phyloP scores from a whole-genome alignment of 2,888 invertebrate genomes.

The Anarsia innoxiella region DNA sequence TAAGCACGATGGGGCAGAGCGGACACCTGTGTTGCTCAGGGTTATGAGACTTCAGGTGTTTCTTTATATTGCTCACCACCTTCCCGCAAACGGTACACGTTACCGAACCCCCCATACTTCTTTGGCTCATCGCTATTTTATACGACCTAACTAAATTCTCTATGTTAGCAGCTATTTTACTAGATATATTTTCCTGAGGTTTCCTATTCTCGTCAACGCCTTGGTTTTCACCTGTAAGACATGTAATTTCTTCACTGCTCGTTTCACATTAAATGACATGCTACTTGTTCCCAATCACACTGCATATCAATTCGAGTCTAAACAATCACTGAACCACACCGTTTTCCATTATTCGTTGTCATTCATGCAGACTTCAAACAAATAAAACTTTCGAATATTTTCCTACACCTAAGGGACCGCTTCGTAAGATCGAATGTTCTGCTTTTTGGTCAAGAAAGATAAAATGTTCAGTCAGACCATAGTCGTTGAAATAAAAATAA shows the following conservation, averaged over 20 bases:
- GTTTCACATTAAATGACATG: conserved; percentile 7
- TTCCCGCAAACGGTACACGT: conserved; percentile 79
- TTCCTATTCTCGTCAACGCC: conserved; percentile 66
- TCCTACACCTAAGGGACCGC: background rate
- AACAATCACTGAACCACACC: too few relatives aligned
- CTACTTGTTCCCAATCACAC: conserved; percentile 17
- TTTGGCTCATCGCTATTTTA: conserved; percentile 44
- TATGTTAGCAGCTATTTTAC: conserved; percentile 49
- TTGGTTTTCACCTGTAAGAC: conserved; percentile 66
- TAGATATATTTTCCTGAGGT: conserved; percentile 36
- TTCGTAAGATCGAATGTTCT: too few relatives aligned
- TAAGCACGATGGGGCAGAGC: conserved; percentile 77
- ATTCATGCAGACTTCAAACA: background rate
- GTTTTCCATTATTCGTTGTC: background rate
- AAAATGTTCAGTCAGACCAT: too few relatives aligned
- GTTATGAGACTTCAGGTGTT: conserved; percentile 79
- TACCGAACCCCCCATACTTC: conserved; percentile 57
- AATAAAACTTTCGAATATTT: background rate
- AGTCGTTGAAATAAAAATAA: too few relatives aligned
- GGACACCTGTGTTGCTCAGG: conserved; percentile 79
- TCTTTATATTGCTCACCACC: conserved; percentile 79
- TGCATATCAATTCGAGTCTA: too few relatives aligned
- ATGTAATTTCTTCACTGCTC: conserved; percentile 47
- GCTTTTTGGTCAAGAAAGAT: too few relatives aligned
- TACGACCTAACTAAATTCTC: conserved; percentile 57